Conservation (phyloP, 2,797 vertebrate species). For the Oryzias sinensis region DNA sequence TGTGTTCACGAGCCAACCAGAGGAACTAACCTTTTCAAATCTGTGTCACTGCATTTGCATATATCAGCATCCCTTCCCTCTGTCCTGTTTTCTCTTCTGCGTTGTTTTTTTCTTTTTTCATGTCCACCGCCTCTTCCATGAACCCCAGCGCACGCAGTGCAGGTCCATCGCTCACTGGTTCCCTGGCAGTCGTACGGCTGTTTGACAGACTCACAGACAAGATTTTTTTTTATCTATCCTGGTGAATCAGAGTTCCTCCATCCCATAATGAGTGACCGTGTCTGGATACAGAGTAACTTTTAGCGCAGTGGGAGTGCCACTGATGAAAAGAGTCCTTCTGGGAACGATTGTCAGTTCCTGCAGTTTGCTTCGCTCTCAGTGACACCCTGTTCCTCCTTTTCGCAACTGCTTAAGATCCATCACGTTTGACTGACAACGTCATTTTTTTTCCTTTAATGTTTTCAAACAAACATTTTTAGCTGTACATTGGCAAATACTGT, state of each 20-base stretch:
- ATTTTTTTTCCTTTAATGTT: constrained; percentile 66
- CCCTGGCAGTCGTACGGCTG: constrained; percentile 55
- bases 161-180: constrained; percentile 64
- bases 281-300: constrained; percentile 51
- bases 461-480: constrained; percentile 67
- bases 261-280: constrained; percentile 51
- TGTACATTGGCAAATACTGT: constrained; percentile 82
- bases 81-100: constrained; percentile 59
- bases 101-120: constrained; percentile 13
- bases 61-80: constrained; percentile 76
- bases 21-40: constrained; percentile 72
- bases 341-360: constrained; percentile 50
- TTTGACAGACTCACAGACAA: constrained; percentile 44
- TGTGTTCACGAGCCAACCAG: constrained; percentile 86
- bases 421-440: constrained; percentile 59
- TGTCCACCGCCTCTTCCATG: constrained; percentile 29
- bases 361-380: constrained; percentile 42
- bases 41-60: constrained; percentile 81
- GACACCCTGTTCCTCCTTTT: constrained; percentile 60
- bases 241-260: constrained; percentile 49
- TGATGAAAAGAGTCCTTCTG: constrained; percentile 65
- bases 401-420: constrained; percentile 50
- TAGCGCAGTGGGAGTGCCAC: constrained; percentile 49
- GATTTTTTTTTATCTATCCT: constrained; percentile 56
- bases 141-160: constrained; percentile 58